phyloP scores from a whole-genome alignment of 2,888 invertebrate species.

The Drosophila pseudotalamancana region DNA sequence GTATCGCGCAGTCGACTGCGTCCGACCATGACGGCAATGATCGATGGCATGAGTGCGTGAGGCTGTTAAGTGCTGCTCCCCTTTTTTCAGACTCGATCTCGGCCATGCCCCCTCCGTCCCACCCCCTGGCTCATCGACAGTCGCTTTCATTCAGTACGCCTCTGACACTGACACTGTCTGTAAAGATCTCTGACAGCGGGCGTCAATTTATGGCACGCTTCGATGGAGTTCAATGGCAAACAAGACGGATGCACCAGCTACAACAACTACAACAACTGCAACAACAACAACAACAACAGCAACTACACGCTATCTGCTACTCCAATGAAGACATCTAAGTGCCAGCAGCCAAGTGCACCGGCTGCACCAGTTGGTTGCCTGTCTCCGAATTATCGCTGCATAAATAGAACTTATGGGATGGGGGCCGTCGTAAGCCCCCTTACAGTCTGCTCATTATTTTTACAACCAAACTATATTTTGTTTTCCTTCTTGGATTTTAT shows the following conservation, averaged over 20 bases:
- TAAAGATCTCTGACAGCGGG: conserved; percentile 55
- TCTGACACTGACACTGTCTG: conserved; percentile 33
- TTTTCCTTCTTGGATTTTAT: conserved; percentile 16
- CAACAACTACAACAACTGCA: not conserved
- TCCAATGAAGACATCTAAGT: conserved; percentile 63
- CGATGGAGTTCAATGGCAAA: conserved; percentile 74
- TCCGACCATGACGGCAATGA: conserved; percentile 38
- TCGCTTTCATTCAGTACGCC: not conserved
- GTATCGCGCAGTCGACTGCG: not conserved
- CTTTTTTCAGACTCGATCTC: conserved; percentile 12
- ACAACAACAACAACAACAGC: no score
- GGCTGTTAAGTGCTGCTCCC: conserved; percentile 54
- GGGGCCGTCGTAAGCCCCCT: conserved; percentile 22
- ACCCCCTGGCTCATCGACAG: not conserved
- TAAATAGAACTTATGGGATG: conserved; percentile 52
- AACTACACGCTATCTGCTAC: conserved; percentile 19
- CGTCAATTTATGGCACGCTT: conserved; percentile 80
- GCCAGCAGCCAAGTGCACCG: conserved; percentile 28
- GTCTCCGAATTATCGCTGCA: conserved; percentile 72
- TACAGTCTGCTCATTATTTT: conserved; percentile 45
- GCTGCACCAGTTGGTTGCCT: conserved; percentile 36
- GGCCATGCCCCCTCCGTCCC: conserved; percentile 4
- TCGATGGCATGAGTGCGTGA: conserved; percentile 45
- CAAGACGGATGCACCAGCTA: conserved; percentile 15
- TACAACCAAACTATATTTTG: conserved; percentile 27